Base-by-base conservation (phyloP, 2,113 vertebrate species). In the Calcarius ornatus region DNA sequence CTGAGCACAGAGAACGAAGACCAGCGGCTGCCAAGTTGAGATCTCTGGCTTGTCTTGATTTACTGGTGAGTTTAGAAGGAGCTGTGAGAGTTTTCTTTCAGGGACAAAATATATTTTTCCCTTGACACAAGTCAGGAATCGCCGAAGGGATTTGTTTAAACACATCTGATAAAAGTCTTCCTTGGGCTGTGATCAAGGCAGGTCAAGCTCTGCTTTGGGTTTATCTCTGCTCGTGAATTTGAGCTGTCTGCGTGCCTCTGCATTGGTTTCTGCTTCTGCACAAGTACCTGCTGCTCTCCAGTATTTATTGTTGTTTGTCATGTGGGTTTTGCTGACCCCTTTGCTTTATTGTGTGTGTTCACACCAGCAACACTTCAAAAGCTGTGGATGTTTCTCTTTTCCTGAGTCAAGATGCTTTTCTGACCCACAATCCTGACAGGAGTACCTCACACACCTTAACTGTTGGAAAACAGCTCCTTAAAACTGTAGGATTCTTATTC, bases 111-210 rank as follows among this genome's bases (percentile, higher is more conserved):
- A 43, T 64, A 76, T 94, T 87, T 85, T 79, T 22, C 84, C 87
- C 85, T 84, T 76, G 92, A 86, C 65, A 48, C 35, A 40, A 86
- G 60, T 84, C 73, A 89, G 87, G 86, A 95, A 78, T 38, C 25
- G 4, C 57, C 3, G 5, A 76, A 81, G 48, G 57, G 81, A 76
- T 94, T 96, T 96, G 92, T 84, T 81, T 82, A 70, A 91, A 89
- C 77, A 81, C 56, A 40, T 76, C 77, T 81, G 88, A 95, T 84
- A 60, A 65, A 90, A 93, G 51, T 76, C 85, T 91, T 90, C 33
- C 35, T 51, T 76, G 66, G 60, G 48, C 1, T 90, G 84, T 37
- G 65, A 90, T 91, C 78, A 76, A 91, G 66, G 78, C 70, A 51
- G 81, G 73, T 90, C 73, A 72, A 53, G 35, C 77, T 88, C 91